Evolutionary conservation across 2,888 invertebrate species (phyloP).

Genomic region (Apotomis betuletana): DNA sequence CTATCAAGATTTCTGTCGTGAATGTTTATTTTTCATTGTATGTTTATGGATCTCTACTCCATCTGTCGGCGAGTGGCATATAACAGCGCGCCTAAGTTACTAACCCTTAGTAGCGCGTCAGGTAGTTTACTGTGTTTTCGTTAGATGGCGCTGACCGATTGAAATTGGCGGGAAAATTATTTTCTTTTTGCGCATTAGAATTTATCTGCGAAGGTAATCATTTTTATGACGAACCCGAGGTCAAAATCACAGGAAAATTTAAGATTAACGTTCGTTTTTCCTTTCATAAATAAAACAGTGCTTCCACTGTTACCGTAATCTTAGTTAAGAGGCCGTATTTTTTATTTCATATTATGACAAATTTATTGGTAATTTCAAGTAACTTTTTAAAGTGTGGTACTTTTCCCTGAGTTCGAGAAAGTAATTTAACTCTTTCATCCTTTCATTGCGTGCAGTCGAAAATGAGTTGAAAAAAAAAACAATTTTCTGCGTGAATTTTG

Average conservation of each 20-base stretch:
- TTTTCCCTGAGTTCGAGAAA: no score
- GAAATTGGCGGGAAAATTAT: constrained; percentile 22
- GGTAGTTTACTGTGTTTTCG: constrained; percentile 7
- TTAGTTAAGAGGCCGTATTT: no score
- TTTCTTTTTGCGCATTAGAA: not conserved
- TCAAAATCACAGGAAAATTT: not conserved
- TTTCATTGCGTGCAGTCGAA: no score
- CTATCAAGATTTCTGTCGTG: not conserved
- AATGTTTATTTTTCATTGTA: not conserved
- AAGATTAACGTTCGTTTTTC: not conserved
- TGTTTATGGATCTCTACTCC: constrained; percentile 3
- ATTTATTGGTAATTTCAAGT: no score
- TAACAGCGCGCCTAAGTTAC: not conserved
- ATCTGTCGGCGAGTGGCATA: constrained; percentile 12
- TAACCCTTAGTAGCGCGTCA: not conserved
- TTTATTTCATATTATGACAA: no score
- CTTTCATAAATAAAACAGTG: not conserved
- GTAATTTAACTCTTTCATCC: no score
- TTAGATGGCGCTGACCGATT: constrained; percentile 24
- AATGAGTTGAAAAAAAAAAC: no score
- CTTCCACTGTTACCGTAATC: no score
- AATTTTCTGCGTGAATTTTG: no score
- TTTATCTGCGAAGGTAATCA: constrained; percentile 2
- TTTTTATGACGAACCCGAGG: not conserved
- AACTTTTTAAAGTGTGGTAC: no score